These are phyloP conservation scores for Anoplopoma fimbria DNA, from an alignment of 2,113 vertebrate species.

Conservation along the genomic window DNA sequence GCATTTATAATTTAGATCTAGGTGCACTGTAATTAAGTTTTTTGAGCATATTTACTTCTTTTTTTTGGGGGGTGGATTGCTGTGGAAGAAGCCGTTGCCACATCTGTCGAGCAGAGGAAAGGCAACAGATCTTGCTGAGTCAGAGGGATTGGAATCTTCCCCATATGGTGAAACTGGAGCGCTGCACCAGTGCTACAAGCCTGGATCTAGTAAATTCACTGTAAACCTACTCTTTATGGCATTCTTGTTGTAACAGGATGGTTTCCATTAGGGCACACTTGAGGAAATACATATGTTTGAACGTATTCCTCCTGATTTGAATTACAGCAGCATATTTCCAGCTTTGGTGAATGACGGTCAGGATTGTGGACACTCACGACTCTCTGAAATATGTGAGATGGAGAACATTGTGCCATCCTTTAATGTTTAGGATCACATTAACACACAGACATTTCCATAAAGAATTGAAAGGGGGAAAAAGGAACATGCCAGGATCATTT, in stretches of 20 bases:
- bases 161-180: constrained; percentile 72
- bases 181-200: constrained; percentile 13
- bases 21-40: constrained; percentile 6
- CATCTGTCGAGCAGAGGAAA: constrained; percentile 76
- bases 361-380: not conserved
- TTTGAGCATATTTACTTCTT: constrained; percentile 4
- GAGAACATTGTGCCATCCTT: not conserved
- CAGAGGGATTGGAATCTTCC: constrained; percentile 72
- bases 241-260: constrained; percentile 31
- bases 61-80: constrained; percentile 35
- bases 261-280: constrained; percentile 24
- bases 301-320: constrained; percentile 40
- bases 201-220: constrained; percentile 46
- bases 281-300: constrained; percentile 31
- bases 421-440: not conserved
- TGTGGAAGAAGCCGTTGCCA: constrained; percentile 52
- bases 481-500: not conserved
- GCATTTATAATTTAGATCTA: constrained; percentile 25
- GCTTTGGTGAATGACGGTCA: not conserved
- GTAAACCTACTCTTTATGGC: constrained; percentile 20
- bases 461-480: not conserved
- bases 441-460: not conserved
- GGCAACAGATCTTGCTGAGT: constrained; percentile 67
- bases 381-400: not conserved
- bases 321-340: constrained; percentile 33